Evolutionary conservation across 2,797 vertebrate genomes (phyloP), one percentile per base, ranked within the genome.

Genomic region (Sphenodon punctatus): DNA sequence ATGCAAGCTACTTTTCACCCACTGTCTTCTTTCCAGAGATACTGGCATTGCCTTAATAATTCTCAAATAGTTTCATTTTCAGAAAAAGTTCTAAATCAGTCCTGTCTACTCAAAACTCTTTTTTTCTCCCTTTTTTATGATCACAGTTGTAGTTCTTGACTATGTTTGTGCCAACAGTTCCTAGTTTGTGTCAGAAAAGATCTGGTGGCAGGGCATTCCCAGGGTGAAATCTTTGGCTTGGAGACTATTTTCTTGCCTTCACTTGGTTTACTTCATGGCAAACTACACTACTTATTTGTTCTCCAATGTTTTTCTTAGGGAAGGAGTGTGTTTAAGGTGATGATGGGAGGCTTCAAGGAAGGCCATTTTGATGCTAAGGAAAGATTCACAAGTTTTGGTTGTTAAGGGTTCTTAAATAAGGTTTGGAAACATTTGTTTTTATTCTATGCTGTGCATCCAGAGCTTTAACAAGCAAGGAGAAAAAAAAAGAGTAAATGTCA

Each of bases 151-250:
- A n/a, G 34, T 32, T 17, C 55, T 20, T 27, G 30, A 32, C 32
- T 1, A 32, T 22, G 30, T 20, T 58, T 30, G 32, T 7, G 14
- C 20, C 58, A 14, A 6, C 4, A 14, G 39, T 14, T 0, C 0
- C 8, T 42, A 76, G 22, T 19, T 38, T 16, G 13, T 15, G 2
- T 4, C 6, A 34, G 16, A 61, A 72, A 19, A 19, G n/a, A 10
- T n/a, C 20, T 23, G 6, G 10, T n/a, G 27, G 19, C 12, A 38
- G 56, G 22, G 11, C 3, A n/a, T 8, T 36, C 1, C 0, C 34
- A 38, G 14, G 23, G 84, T 65, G 25, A 6, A 43, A 3, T 3
- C 42, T 34, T 30, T 75, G 4, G 30, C n/a, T 56, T n/a, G 45
- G n/a, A 5, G 43, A 66, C 61, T 2, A 2, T n/a, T 11, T 30